These are phyloP conservation scores for Sebastes hubbsi DNA, from an alignment of 2,797 vertebrate genomes.

Conservation along the genomic window DNA sequence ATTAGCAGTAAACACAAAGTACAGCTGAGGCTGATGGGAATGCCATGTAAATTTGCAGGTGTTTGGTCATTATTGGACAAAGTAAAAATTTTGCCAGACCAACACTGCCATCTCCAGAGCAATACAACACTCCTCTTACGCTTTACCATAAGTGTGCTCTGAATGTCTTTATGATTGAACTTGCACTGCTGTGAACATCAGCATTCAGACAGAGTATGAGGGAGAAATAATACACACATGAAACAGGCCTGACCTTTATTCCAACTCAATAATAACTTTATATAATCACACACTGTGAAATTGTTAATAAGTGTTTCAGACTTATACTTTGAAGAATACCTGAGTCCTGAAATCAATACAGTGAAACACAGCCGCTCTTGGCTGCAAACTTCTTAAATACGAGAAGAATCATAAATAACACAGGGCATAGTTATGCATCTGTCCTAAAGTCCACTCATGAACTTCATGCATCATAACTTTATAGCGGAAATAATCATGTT, in stretches of 20 bases:
- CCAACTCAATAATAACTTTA: conserved; percentile 3
- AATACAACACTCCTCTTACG: neutral
- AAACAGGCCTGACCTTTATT: conserved; percentile 31
- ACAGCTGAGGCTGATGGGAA: neutral
- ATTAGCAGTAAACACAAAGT: no score
- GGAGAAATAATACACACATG: neutral
- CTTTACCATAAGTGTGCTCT: neutral
- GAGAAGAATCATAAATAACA: neutral
- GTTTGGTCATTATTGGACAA: neutral
- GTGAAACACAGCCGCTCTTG: neutral
- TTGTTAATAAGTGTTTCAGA: conserved; percentile 6
- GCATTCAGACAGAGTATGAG: neutral
- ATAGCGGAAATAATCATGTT: neutral
- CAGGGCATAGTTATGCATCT: neutral
- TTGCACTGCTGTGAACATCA: neutral
- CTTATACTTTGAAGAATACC: conserved; percentile 11
- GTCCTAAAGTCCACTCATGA: neutral
- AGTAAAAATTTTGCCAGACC: neutral
- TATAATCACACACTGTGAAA: conserved; percentile 28
- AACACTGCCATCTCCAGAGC: neutral
- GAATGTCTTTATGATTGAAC: neutral
- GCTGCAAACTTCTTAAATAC: neutral
- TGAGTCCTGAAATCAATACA: conserved; percentile 30
- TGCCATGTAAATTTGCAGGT: neutral
- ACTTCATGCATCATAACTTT: neutral